Base-by-base conservation (phyloP, 2,797 vertebrate genomes). In the Falco rusticolus region DNA sequence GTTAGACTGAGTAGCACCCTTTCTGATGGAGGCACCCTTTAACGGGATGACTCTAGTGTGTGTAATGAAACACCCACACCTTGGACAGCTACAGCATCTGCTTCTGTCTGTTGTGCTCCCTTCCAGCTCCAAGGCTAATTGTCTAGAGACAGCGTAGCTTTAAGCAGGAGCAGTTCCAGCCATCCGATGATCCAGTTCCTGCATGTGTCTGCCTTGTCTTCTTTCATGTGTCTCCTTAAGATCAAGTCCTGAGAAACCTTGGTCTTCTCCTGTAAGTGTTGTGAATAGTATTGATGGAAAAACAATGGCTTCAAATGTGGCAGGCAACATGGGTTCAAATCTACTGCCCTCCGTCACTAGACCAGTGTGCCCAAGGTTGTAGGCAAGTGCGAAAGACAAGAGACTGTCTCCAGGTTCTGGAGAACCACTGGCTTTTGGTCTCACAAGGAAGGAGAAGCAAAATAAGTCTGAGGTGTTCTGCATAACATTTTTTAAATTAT, bases 171-270 rank as follows among this genome's bases (percentile, higher is more conserved):
- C 37, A 71, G 19, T 51, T 80, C 31, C 61, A 92, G 34, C 25
- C 18, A 15, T 8, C 17, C 0, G 0, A 5, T n/a, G n/a, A 74
- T 26, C 43, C 1, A 0, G 16, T 37, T 91, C 65, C 76, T 86
- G 90, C 82, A 84, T 76, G 76, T 19, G 3, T 87, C 53, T 70
- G 4, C 28, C 57, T 31, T 59, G 17, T 60, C 43, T 83, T 69
- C 68, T 50, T 68, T 63, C 34, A 10, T 8, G 3, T 43, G 11
- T 83, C 33, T 61, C 9, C 25, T 61, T 54, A 75, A 71, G 56
- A 37, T 21, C 17, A 87, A 82, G 39, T 57, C 31, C 31, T 53
- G 45, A 87, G 26, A 61, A 80, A 61, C 1, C 1, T 6, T 76
- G 12, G 9, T 84, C 59, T 45, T 65, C 25, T 56, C 15, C 41